phyloP scores from a whole-genome alignment of 2,888 invertebrate species.

The Pammene aurita region DNA sequence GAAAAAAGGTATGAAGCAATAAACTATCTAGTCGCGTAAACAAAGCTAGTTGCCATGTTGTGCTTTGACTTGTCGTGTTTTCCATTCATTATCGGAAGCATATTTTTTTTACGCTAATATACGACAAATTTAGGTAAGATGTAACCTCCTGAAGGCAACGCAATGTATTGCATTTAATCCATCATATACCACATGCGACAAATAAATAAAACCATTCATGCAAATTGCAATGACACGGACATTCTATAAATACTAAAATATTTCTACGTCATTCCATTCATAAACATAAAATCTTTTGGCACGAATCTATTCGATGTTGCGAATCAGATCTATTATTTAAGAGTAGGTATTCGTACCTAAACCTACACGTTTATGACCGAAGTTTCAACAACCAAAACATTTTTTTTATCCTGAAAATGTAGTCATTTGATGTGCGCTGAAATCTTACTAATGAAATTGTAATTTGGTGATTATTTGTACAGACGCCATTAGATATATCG shows the following conservation, averaged over 20 bases:
- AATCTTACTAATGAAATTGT: no score
- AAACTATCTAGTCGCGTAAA: no score
- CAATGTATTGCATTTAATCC: conserved; percentile 1
- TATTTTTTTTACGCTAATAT: no score
- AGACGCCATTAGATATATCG: no score
- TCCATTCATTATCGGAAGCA: no score
- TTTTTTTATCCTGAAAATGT: background rate
- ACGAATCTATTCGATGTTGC: conserved; percentile 28
- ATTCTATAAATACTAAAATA: conserved; percentile 21
- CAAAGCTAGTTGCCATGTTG: no score
- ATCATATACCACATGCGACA: conserved; percentile 28
- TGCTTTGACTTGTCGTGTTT: no score
- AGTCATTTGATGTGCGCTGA: conserved; percentile 2
- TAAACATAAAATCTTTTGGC: conserved; percentile 30
- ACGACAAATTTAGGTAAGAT: no score
- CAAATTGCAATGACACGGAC: conserved; percentile 26
- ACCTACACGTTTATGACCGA: background rate
- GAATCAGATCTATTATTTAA: conserved; percentile 29
- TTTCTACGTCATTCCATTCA: conserved; percentile 18
- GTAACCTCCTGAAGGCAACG: background rate
- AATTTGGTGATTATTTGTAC: no score
- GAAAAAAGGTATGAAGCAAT: no score
- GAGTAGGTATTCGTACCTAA: background rate
- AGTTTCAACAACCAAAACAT: conserved; percentile 33
- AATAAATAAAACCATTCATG: conserved; percentile 37